Percentiles rank a stretch among this genome's conserved stretches.
Evolutionary conservation across 2,797 vertebrate species (phyloP).

Genomic region (Malacoctenus gilli): DNA sequence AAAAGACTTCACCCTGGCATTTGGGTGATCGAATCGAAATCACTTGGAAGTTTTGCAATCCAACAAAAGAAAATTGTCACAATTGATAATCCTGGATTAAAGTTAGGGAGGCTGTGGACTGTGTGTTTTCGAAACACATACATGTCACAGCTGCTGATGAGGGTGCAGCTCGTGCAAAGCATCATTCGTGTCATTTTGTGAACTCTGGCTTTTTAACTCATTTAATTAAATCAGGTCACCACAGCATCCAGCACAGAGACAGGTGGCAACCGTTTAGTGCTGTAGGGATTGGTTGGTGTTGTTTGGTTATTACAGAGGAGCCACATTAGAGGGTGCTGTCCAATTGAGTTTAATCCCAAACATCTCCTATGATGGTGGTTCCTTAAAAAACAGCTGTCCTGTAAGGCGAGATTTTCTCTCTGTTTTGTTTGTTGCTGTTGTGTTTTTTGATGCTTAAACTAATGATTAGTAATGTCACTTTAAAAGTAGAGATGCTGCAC

Average conservation of each 20-base stretch:
- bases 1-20: no score
- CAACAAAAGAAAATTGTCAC: not conserved
- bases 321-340: constrained; percentile 56
- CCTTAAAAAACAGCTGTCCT: constrained; percentile 42
- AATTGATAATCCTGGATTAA: constrained; percentile 15
- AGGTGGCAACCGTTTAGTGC: constrained; percentile 41
- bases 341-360: constrained; percentile 34
- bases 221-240: constrained; percentile 50
- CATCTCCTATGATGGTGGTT: constrained; percentile 46
- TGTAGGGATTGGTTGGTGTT: constrained; percentile 29
- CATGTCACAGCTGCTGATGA: constrained; percentile 25
- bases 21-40: no score
- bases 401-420: constrained; percentile 7
- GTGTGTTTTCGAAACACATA: constrained; percentile 9
- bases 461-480: no score
- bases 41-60: no score
- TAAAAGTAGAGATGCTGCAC: no score
- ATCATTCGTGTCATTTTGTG: constrained; percentile 46
- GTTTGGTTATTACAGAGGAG: constrained; percentile 49
- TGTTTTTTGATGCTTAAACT: no score
- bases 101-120: constrained; percentile 13
- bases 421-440: constrained; percentile 16
- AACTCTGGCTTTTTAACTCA: constrained; percentile 55
- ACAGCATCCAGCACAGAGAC: constrained; percentile 31
- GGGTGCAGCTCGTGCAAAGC: constrained; percentile 37